Evolutionary conservation across 2,113 vertebrate genomes (phyloP), one percentile per base, ranked within the genome.

Genomic region (Myrmophylax atrothorax): DNA sequence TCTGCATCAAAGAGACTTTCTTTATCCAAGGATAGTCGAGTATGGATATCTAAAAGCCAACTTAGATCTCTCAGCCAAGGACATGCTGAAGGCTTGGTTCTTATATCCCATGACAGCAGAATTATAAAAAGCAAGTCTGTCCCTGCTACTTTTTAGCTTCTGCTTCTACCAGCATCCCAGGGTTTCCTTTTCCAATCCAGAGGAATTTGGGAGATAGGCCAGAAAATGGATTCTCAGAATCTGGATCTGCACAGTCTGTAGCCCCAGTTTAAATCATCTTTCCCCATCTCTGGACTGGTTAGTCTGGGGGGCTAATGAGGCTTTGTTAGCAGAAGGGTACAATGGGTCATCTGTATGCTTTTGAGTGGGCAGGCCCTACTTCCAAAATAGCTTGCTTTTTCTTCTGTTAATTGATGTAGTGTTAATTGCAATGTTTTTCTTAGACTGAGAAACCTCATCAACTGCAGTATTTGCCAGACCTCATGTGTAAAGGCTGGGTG

Each of bases 31-130:
- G 96, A 87, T 79, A 97, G 68, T 74, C 11, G 4, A 93, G 55
- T 97, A 94, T 92, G 92, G 92, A 94, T 97, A 98, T 98, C 96
- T 96, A 97, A 98, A 97, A 94, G 86, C 91, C 93, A 86, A 95
- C 67, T 38, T 63, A 93, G 95, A 94, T 87, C 85, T 87, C 79
- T 96, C 95, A 97, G 96, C 96, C 97, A 96, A 97, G 95, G 83
- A 83, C 7, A 28, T 82, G 91, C 78, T 94, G 87, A 91, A 94
- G 74, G 91, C 87, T 83, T 94, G 84, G 84, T 94, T 94, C 93
- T 97, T 84, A 93, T 94, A 84, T 96, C 96, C 90, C 90, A 94
- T 94, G 87, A 96, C 92, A 97, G 95, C 90, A 95, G 92, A 96
- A 96, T 96, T 97, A 90, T 52, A 87, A 97, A 97, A 96, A 93